These are phyloP conservation scores for Tachycineta bicolor DNA, from an alignment of 2,113 vertebrate species.

Conservation along the genomic window DNA sequence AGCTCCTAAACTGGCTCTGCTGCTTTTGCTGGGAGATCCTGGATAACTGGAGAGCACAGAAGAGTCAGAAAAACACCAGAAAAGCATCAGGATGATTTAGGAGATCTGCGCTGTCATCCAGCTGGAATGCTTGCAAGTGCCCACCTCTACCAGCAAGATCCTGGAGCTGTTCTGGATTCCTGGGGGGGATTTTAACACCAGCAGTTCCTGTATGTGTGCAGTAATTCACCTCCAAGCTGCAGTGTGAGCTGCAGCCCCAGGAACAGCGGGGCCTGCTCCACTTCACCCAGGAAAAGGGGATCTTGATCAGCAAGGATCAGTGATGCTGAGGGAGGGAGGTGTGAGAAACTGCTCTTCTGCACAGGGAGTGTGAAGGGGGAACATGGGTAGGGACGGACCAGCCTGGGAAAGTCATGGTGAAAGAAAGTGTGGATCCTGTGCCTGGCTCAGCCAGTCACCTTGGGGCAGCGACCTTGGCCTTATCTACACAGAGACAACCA, in stretches of 20 bases:
- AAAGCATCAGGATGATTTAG: background rate
- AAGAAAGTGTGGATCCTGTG: background rate
- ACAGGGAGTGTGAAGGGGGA: too few relatives aligned
- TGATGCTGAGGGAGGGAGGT: background rate
- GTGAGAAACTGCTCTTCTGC: background rate
- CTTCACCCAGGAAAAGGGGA: background rate
- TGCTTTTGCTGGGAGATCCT: background rate
- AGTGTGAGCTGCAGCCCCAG: background rate
- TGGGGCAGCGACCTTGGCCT: slow-evolving; percentile 31
- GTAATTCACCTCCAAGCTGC: background rate
- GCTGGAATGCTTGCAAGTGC: background rate
- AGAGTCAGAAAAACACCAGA: background rate
- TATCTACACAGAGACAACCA: slow-evolving; percentile 46
- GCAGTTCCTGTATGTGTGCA: background rate
- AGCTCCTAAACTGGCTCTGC: background rate
- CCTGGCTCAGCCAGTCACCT: background rate
- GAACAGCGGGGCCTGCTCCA: background rate
- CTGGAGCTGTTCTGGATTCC: background rate
- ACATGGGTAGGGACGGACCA: background rate
- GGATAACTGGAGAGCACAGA: background rate
- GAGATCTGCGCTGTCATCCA: background rate
- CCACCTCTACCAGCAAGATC: background rate
- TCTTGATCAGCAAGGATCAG: background rate
- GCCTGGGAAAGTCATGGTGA: background rate
- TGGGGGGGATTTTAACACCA: background rate